Conservation (phyloP, 2,888 invertebrate species). For the Agrotis exclamationis region DNA sequence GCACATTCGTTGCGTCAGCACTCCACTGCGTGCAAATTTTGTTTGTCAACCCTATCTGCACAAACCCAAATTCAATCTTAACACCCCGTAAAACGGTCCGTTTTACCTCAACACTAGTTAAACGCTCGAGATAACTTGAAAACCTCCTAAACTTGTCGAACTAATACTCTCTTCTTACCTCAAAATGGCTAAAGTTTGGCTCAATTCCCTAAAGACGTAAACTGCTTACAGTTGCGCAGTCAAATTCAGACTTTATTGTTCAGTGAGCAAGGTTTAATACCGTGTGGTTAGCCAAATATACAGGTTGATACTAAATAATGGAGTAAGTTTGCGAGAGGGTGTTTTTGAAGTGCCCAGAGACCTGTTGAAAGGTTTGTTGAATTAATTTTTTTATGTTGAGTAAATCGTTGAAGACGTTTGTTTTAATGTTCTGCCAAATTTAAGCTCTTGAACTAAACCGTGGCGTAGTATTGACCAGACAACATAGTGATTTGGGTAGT, state of each 20-base stretch:
- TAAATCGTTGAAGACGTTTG: conserved; percentile 52
- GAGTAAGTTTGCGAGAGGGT: conserved; percentile 77
- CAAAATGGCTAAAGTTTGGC: conserved; percentile 85
- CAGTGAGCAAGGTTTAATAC: conserved; percentile 64
- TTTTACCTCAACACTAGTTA: conserved; percentile 62
- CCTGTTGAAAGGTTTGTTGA: conserved; percentile 77
- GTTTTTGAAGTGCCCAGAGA: conserved; percentile 76
- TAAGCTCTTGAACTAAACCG: neutral
- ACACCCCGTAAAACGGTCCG: conserved; percentile 48
- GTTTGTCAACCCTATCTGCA: conserved; percentile 64
- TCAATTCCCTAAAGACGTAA: conserved; percentile 70
- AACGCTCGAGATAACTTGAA: conserved; percentile 81
- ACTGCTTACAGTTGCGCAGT: conserved; percentile 59
- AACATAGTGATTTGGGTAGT: neutral
- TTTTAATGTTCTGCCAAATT: conserved; percentile 35
- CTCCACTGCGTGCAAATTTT: conserved; percentile 71
- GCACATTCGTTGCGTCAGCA: conserved; percentile 75
- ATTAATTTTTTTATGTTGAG: conserved; percentile 70
- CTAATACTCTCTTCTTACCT: conserved; percentile 87
- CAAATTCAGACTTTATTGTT: conserved; percentile 71
- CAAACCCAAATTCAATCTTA: conserved; percentile 63
- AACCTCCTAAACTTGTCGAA: conserved; percentile 87
- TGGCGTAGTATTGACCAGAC: neutral
- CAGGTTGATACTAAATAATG: conserved; percentile 80
- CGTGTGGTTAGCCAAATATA: conserved; percentile 55